Base-by-base conservation (phyloP, 2,797 vertebrate species). In the Psittacula derbiana region DNA sequence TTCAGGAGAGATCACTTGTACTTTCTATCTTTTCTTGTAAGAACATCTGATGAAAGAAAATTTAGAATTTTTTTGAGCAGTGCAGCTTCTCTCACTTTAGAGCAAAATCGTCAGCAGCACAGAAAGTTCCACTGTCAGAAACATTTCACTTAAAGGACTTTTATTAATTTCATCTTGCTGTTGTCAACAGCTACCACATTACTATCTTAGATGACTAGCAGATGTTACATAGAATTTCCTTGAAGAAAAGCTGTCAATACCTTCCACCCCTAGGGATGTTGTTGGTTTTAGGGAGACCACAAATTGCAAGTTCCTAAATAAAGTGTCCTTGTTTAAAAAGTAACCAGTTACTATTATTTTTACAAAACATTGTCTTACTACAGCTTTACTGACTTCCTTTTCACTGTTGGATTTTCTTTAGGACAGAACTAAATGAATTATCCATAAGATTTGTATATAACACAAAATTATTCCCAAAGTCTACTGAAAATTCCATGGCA, bases 101-200 rank as follows among this genome's bases (percentile, higher is more conserved):
- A 67, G 25, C 1, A 1, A 4, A 38, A 16, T 74, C 11, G 15
- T 19, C 0, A 0, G 33, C 6, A 57, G 9, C 25, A 38, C 5
- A 66, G 18, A 52, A 91, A 64, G 27, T 61, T 75, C 19, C 33
- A 50, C 7, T 47, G 13, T 44, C 49, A 46, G 43, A 88, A 78
- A 50, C 1, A 3, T 41, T 90, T 84, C 12, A 31, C 8, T 50
- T 52, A 55, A 36, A 64, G 61, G 49, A 66, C 6, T 80, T 90
- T 23, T 31, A 53, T 41, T 50, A 61, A 43, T 80, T 84, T 88
- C 4, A 38, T 80, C 6, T 71, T 86, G 4, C 14, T 67, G 1
- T 47, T 60, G 27, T 58, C 16, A 64, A 1, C 70, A 46, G 82
- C 23, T 58, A 41, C 28, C 36, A 49, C 6, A 20, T 38, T 55